These are phyloP conservation scores for Macrosoma leucophasiata DNA, from an alignment of 2,888 invertebrate species.

Conservation along the genomic window DNA sequence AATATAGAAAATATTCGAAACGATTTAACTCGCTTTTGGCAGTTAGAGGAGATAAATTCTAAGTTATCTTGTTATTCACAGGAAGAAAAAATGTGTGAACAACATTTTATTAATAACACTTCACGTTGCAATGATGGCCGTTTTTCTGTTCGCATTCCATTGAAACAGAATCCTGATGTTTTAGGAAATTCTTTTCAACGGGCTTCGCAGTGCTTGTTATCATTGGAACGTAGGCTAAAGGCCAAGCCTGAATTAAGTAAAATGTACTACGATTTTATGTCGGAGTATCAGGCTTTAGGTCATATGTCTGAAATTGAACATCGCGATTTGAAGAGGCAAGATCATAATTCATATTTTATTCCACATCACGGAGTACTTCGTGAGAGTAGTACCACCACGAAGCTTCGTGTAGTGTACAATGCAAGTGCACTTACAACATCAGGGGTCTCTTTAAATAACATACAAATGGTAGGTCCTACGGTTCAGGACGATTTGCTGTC, in stretches of 20 bases:
- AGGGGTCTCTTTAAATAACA: constrained; percentile 20
- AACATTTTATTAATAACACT: constrained; percentile 11
- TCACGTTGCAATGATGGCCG: constrained; percentile 11
- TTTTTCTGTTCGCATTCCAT: constrained; percentile 16
- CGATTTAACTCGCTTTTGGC: constrained; percentile 8
- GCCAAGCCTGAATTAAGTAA: constrained; percentile 6
- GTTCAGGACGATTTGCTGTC: constrained; percentile 27
- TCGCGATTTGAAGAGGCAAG: not conserved
- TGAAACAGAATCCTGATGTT: constrained; percentile 10
- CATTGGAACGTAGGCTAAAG: constrained; percentile 12
- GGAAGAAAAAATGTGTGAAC: constrained; percentile 13
- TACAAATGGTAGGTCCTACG: constrained; percentile 24
- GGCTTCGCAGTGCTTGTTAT: constrained; percentile 16
- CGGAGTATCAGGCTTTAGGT: constrained; percentile 14
- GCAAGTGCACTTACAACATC: constrained; percentile 10
- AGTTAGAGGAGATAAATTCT: constrained; percentile 6
- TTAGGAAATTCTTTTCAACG: constrained; percentile 17
- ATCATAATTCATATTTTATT: constrained; percentile 2
- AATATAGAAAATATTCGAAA: constrained; percentile 1
- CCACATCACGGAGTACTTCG: constrained; percentile 11
- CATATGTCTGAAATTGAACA: constrained; percentile 9
- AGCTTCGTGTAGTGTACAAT: constrained; percentile 11
- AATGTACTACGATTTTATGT: constrained; percentile 19
- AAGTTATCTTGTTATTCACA: constrained; percentile 1
- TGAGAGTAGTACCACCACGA: constrained; percentile 4